These are phyloP conservation scores for Ochropleura leucogaster DNA, from an alignment of 2,888 invertebrate species.

Conservation along the genomic window DNA sequence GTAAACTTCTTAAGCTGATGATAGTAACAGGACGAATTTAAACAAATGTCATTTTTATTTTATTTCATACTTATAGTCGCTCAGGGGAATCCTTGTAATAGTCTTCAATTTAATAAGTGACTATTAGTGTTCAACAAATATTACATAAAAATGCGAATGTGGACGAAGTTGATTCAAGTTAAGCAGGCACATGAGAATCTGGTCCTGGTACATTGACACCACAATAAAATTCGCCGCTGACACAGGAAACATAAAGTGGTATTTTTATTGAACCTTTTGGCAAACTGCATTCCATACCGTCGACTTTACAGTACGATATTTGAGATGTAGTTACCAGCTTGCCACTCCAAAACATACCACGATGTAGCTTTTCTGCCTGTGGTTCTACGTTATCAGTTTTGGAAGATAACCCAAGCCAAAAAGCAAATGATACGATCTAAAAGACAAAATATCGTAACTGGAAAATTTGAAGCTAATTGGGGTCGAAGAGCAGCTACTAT, in stretches of 20 bases:
- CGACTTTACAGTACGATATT: constrained; percentile 73
- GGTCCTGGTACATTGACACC: constrained; percentile 84
- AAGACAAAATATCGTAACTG: constrained; percentile 11
- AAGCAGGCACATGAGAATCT: constrained; percentile 76
- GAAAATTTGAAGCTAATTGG: constrained; percentile 46
- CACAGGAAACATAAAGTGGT: constrained; percentile 87
- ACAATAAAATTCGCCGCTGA: constrained; percentile 85
- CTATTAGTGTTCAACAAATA: constrained; percentile 63
- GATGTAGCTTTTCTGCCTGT: constrained; percentile 45
- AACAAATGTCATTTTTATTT: constrained; percentile 49
- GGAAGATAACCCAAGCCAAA: constrained; percentile 25
- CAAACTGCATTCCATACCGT: constrained; percentile 82
- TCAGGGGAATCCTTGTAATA: constrained; percentile 53
- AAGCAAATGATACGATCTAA: constrained; percentile 19
- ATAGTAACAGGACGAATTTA: constrained; percentile 45
- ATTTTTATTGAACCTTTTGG: constrained; percentile 87
- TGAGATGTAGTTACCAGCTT: constrained; percentile 67
- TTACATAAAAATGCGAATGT: constrained; percentile 69
- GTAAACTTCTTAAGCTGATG: constrained; percentile 41
- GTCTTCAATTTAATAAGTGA: constrained; percentile 48
- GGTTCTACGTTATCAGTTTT: constrained; percentile 47
- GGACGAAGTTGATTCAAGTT: constrained; percentile 78
- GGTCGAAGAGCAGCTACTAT: constrained; percentile 38
- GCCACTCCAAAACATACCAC: constrained; percentile 54
- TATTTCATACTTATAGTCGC: constrained; percentile 47